Base-by-base conservation (phyloP, 1,140 invertebrate genomes). In the Danaus melanippus region DNA sequence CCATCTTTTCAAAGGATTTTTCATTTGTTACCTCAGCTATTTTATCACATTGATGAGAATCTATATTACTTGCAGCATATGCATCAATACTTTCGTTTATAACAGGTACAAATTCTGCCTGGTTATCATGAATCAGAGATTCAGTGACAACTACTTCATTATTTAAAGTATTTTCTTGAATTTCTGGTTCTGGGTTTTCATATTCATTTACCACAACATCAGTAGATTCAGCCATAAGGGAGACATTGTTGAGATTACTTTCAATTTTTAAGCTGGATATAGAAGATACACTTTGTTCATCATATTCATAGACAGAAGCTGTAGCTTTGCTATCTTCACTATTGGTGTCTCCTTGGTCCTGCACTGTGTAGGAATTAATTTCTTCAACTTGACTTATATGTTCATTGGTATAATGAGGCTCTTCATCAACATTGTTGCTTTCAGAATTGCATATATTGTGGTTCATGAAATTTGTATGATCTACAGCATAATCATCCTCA, bases 291-390 rank as follows among this genome's bases (percentile, higher is more conserved):
- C 80, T 85, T 57, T 66, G 71, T 45, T 82, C 81, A 71, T 86
- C 84, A 83, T 82, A 85, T 53, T 86, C 80, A 73, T 84, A 86
- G 52, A 76, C 72, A 46, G 77, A 79, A 40, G 75, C 60, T 46
- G 79, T 86, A 17, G 79, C 79, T 69, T 85, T 83, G 50, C 79
- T 84, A 50, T 87, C 82, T 67, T 86, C 80, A 78, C 82, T 87
- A 21, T 82, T 84, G 43, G 79, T 80, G 51, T 84, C 79, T 42
- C 44, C 69, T 55, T 75, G 71, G 50, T 84, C 80, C 59, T 77
- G 76, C 9, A 59, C 71, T 56, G 74, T 57, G 42, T 76, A 78
- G 15, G 72, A 49, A 42, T 69, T 67, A 9, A 76, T 51, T 12
- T 79, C 80, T 59, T 78, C 74, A 73, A 62, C 75, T 50, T 71